Base-by-base conservation (phyloP, 2,797 vertebrate genomes). In the Etheostoma perlongum region DNA sequence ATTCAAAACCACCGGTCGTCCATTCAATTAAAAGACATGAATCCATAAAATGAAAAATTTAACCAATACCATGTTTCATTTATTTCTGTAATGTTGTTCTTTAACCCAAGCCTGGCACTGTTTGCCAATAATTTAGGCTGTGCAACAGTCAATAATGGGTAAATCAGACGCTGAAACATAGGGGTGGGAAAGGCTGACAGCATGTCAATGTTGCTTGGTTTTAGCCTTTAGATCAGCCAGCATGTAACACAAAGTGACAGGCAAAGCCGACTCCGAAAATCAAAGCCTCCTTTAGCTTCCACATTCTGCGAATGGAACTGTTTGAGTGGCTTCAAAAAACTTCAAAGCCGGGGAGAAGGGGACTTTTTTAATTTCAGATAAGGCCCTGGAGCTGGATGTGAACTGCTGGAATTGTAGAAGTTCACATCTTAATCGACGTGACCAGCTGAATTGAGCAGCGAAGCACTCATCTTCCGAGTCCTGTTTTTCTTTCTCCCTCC, bases 311-410 rank as follows among this genome's bases (percentile, higher is more conserved):
- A 93, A 91, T 88, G 82, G 88, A 93, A 91, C 79, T 85, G 81
- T 94, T 92, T 93, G 91, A 94, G 90, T 93, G 87, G 92, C 91
- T 94, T 85, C 88, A 91, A 90, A 87, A 92, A 93, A 95, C 94
- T 94, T 95, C 93, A 95, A 95, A 95, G 94, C 85, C 13, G 54
- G 54, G 60, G 84, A 92, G 79, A 88, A 89, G 86, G 68, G 82
- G 84, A 80, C 80, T 89, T 93, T 94, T 95, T 94, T 94, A 94
- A 95, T 95, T 95, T 95, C 88, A 95, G 95, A 95, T 95, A 95
- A 95, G 94, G 83, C 92, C 93, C 91, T 61, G 76, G 71, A 93
- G 94, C 94, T 93, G 90, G 93, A 95, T 93, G 88, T 93, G 93
- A 91, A 91, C 89, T 89, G 88, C 87, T 85, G 86, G 89, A 94